Percentiles rank a stretch among this genome's conserved stretches.
Evolutionary conservation across 2,888 invertebrate genomes (phyloP).

Genomic region (Pachydiplax longipennis): DNA sequence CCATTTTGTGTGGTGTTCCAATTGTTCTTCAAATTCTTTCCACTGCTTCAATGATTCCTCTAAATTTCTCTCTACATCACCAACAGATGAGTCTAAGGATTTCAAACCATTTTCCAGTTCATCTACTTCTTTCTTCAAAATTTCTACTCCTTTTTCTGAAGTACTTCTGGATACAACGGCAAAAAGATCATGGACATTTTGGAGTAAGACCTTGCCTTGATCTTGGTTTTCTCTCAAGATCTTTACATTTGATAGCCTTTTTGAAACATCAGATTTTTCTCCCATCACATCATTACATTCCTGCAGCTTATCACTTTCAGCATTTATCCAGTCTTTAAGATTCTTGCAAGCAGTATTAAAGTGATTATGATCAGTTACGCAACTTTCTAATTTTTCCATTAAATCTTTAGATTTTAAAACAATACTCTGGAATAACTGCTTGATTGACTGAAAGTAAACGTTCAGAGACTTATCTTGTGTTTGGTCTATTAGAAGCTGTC

Average conservation of each 20-base stretch:
- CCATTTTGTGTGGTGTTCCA: constrained; percentile 86
- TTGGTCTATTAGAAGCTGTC: constrained; percentile 87
- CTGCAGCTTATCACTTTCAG: constrained; percentile 79
- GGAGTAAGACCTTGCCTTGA: constrained; percentile 71
- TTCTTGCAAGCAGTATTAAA: constrained; percentile 77
- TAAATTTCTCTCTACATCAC: constrained; percentile 75
- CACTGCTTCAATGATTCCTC: constrained; percentile 80
- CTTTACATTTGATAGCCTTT: constrained; percentile 71
- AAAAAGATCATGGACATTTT: constrained; percentile 73
- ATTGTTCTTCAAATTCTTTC: constrained; percentile 83
- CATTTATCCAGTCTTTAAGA: constrained; percentile 83
- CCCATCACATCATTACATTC: constrained; percentile 85
- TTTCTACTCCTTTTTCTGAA: constrained; percentile 77
- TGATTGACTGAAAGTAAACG: constrained; percentile 85
- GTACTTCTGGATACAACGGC: constrained; percentile 77
- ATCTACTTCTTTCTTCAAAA: constrained; percentile 75
- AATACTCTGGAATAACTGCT: constrained; percentile 86
- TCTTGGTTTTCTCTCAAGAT: constrained; percentile 71
- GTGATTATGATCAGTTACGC: constrained; percentile 84
- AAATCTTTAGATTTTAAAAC: constrained; percentile 85
- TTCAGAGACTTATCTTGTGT: constrained; percentile 89
- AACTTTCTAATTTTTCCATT: constrained; percentile 82
- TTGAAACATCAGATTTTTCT: constrained; percentile 81
- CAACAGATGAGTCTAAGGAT: constrained; percentile 72
- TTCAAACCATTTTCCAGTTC: constrained; percentile 72